Base-by-base conservation (phyloP, 2,113 vertebrate genomes). In the Toxotes chatareus region DNA sequence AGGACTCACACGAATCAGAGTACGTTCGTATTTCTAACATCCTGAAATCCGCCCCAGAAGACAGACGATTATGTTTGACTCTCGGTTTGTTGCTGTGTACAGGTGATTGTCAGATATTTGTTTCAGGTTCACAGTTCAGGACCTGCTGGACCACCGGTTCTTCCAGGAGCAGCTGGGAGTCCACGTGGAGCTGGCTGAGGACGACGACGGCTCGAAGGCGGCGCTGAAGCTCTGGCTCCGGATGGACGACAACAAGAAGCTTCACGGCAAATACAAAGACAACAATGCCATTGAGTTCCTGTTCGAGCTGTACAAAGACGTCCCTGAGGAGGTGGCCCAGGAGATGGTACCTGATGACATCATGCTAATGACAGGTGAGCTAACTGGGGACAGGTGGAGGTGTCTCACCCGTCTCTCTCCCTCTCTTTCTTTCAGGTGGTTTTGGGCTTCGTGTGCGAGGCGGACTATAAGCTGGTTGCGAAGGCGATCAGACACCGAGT, bases 281-380 rank as follows among this genome's bases (percentile, higher is more conserved):
- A 97, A 99, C 93, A 96, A 98, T 0, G 98, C 97, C 92, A 97
- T 99, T 0, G 98, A 99, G 93, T 99, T 99, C 90, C 93, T 97
- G 82, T 99, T 98, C 0, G 96, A 99, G 82, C 93, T 99, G 32
- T 97, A 97, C 90, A 97, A 97, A 76, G 98, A 99, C 0, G 94
- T 97, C 14, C 97, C 98, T 0, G 98, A 99, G 92, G 97, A 98
- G 90, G 98, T 99, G 87, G 97, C 97, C 0, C 97, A 98, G 92
- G 98, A 99, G 91, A 99, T 99, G 98, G 98, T 99, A 84, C 23
- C 31, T 10, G 1, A 19, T 56, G 65, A 76, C 85, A 23, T 47
- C 44, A 40, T 1, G 0, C 0, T 11, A 44, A 67, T 34, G 19
- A 51, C 11, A 27, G 27, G 23, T 11, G 71, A 57, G 46, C 27